These are phyloP conservation scores for Stomatorhinus ivindoensis DNA, from an alignment of 2,113 vertebrate species.

Conservation along the genomic window DNA sequence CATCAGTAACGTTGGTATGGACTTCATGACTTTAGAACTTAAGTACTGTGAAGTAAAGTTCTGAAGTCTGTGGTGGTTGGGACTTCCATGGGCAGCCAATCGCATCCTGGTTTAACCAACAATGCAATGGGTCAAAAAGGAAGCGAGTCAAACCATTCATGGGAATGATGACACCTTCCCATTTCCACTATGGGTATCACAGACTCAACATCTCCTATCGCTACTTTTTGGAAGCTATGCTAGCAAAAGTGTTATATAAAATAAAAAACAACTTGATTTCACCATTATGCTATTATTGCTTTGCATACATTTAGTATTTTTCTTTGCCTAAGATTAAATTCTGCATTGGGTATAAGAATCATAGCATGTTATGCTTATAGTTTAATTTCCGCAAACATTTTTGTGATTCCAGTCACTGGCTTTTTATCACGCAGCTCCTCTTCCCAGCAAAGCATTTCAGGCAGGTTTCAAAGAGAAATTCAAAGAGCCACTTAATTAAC, in stretches of 20 bases:
- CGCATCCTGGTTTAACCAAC: neutral
- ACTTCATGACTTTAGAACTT: neutral
- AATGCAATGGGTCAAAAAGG: neutral
- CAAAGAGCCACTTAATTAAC: neutral
- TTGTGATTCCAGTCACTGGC: neutral
- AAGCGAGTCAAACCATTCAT: neutral
- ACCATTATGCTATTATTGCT: neutral
- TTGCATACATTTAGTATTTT: neutral
- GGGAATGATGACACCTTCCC: neutral
- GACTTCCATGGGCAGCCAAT: neutral
- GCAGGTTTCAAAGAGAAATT: neutral
- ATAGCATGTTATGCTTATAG: neutral
- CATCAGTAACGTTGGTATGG: neutral
- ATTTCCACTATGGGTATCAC: neutral
- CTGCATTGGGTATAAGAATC: neutral
- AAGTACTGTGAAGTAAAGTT: neutral
- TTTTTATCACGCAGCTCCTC: neutral
- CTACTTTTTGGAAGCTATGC: neutral
- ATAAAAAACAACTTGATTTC: neutral
- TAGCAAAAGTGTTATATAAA: neutral
- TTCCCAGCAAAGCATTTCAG: neutral
- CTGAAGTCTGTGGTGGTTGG: neutral
- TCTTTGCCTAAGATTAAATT: neutral
- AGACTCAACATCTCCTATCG: neutral
- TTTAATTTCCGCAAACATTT: neutral